Evolutionary conservation across 2,113 vertebrate genomes (phyloP).

Genomic region (Solea solea): DNA sequence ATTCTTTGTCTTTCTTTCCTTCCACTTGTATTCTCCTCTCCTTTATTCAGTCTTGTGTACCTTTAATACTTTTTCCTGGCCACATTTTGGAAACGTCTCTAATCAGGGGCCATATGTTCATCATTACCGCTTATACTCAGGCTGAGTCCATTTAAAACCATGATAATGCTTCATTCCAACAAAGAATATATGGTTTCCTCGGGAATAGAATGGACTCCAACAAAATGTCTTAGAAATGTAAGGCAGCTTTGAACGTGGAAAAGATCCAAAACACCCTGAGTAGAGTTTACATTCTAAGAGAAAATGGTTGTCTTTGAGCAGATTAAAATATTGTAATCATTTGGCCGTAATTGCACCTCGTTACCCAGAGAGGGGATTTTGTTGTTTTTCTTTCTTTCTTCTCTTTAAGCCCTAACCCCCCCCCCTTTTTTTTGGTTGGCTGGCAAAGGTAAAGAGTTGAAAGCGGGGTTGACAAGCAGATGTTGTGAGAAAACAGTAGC

Average conservation of each 20-base stretch:
- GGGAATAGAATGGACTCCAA: conserved; percentile 1
- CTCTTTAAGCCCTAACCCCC: conserved; percentile 50
- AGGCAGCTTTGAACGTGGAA: conserved; percentile 45
- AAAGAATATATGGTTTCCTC: conserved; percentile 17
- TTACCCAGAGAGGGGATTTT: conserved; percentile 57
- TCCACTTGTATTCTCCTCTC: not conserved
- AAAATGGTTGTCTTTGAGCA: conserved; percentile 49
- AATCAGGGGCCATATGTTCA: conserved; percentile 17
- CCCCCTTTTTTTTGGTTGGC: conserved; percentile 53
- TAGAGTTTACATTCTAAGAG: conserved; percentile 62
- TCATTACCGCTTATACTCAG: conserved; percentile 37
- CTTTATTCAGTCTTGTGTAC: not conserved
- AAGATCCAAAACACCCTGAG: conserved; percentile 55
- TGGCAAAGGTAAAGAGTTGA: conserved; percentile 71
- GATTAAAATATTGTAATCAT: conserved; percentile 73
- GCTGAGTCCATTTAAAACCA: conserved; percentile 16
- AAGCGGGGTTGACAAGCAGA: conserved; percentile 79
- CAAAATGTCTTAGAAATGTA: conserved; percentile 22
- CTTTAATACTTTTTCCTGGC: not conserved
- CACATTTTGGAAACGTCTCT: not conserved
- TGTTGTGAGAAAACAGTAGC: conserved; percentile 79
- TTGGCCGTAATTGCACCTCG: conserved; percentile 70
- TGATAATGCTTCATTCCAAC: conserved; percentile 20
- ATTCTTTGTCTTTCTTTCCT: not conserved
- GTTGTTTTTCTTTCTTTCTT: conserved; percentile 62